A percentile compares a stretch with the other conserved stretches of the same genome.
Evolutionary conservation across 2,797 vertebrate species (phyloP).

Genomic region (Brachyrhaphis roseni): DNA sequence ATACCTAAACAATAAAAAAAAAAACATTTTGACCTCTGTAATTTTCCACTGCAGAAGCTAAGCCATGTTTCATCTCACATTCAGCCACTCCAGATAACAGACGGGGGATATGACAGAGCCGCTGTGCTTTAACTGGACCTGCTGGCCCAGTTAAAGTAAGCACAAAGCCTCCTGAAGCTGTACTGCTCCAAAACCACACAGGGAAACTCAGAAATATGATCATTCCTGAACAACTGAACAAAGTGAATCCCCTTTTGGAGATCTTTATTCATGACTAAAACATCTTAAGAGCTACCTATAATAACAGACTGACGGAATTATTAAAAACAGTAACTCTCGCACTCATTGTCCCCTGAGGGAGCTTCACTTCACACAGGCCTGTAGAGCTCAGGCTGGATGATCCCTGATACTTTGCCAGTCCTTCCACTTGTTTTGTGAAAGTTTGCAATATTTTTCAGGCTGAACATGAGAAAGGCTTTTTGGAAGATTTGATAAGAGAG

Average conservation of each 20-base stretch:
- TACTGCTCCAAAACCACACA: background rate
- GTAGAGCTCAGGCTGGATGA: background rate
- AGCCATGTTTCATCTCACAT: too few relatives aligned
- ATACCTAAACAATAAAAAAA: too few relatives aligned
- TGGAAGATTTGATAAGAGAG: background rate
- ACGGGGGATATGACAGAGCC: too few relatives aligned
- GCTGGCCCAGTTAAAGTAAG: too few relatives aligned
- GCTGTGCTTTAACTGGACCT: too few relatives aligned
- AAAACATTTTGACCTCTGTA: too few relatives aligned
- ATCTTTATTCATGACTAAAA: background rate
- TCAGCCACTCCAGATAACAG: too few relatives aligned
- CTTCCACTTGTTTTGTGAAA: background rate
- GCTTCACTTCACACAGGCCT: background rate
- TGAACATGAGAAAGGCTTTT: too few relatives aligned
- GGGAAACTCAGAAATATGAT: background rate
- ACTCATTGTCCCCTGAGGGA: background rate
- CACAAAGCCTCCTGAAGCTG: background rate
- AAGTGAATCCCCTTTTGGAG: background rate
- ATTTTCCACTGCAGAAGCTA: too few relatives aligned
- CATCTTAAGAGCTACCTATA: background rate
- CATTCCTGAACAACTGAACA: background rate
- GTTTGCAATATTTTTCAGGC: too few relatives aligned
- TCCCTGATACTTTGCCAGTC: background rate
- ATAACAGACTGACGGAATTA: background rate
- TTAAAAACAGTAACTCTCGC: background rate